A percentile compares a stretch with the other conserved stretches of the same genome.
These are phyloP conservation scores for Sphenopsis melanotis DNA, from an alignment of 2,797 vertebrate genomes.

Conservation along the genomic window DNA sequence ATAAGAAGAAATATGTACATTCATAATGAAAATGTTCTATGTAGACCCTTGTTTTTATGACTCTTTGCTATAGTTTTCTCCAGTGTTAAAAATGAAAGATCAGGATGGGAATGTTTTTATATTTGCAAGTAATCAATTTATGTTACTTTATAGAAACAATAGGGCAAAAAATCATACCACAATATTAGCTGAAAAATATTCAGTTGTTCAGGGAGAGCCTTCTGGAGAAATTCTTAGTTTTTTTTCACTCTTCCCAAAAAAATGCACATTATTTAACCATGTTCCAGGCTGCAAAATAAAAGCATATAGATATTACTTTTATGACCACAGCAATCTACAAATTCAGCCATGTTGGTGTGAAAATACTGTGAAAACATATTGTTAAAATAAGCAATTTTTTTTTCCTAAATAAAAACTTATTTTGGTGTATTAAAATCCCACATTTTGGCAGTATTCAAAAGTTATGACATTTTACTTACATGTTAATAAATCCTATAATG, in stretches of 20 bases:
- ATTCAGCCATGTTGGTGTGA: neutral
- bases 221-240: neutral
- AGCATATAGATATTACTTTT: neutral
- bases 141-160: neutral
- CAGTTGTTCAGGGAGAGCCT: neutral
- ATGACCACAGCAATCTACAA: neutral
- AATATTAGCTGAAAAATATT: neutral
- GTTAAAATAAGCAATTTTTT: neutral
- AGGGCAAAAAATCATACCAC: accelerated
- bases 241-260: neutral
- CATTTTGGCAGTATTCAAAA: neutral
- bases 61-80: neutral
- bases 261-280: neutral
- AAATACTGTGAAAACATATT: neutral
- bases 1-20: slow-evolving; percentile 3
- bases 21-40: neutral
- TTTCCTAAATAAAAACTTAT: neutral
- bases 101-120: neutral
- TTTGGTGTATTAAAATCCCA: neutral
- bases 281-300: neutral
- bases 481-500: neutral
- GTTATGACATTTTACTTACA: neutral
- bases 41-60: neutral
- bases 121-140: neutral
- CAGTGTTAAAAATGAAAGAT: neutral